Percentiles rank a stretch among this genome's conserved stretches.
Evolutionary conservation across 2,797 vertebrate species (phyloP).

Genomic region (Sebastes itinus): DNA sequence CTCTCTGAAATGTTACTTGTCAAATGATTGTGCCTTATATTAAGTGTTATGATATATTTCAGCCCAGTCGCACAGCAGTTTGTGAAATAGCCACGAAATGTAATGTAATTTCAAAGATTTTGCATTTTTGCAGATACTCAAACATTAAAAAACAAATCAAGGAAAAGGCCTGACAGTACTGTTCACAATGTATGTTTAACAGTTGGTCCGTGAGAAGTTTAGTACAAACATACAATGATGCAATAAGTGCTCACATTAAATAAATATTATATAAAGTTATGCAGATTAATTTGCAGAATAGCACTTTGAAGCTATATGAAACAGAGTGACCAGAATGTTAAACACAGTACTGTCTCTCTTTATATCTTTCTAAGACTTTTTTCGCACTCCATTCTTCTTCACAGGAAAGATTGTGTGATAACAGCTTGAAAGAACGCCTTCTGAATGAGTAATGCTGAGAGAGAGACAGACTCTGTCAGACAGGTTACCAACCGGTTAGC

Average conservation of each 20-base stretch:
- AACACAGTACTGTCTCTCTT: not conserved
- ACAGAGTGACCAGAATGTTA: not conserved
- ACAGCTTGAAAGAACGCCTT: constrained; percentile 12
- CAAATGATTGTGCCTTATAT: no score
- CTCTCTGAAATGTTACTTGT: no score
- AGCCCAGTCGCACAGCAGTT: no score
- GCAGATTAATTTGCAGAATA: not conserved
- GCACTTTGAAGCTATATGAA: not conserved
- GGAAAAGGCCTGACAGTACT: not conserved
- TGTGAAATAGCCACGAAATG: no score
- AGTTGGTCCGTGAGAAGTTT: not conserved
- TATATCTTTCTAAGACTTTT: not conserved
- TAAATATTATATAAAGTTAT: not conserved
- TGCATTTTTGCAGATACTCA: not conserved
- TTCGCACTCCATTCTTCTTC: constrained; percentile 7
- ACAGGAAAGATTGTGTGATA: constrained; percentile 21
- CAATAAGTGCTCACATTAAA: not conserved
- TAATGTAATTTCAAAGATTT: no score
- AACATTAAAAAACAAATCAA: not conserved
- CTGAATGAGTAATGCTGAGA: constrained; percentile 35
- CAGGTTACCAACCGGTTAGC: constrained; percentile 40
- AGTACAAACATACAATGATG: not conserved
- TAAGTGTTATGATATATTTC: no score
- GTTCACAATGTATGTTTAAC: not conserved
- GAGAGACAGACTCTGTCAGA: constrained; percentile 11